Conservation (phyloP, 2,113 vertebrate genomes). For the Cisticola juncidis region DNA sequence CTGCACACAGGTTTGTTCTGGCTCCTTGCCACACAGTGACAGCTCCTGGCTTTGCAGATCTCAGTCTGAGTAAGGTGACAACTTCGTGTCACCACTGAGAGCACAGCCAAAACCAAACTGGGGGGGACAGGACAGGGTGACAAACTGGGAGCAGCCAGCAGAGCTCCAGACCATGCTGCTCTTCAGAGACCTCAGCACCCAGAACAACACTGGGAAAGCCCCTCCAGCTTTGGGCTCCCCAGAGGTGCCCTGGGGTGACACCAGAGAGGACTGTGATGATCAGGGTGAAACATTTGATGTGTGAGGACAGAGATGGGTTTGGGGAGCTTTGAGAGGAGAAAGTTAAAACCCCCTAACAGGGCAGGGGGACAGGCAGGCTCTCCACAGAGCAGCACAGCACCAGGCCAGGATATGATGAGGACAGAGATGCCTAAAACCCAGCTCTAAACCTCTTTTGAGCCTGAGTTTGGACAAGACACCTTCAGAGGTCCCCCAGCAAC, state of each 20-base stretch:
- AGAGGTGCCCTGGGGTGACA: neutral
- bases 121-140: neutral
- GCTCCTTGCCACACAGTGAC: neutral
- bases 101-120: neutral
- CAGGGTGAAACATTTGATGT: neutral
- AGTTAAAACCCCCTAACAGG: neutral
- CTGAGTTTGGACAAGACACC: fast-evolving
- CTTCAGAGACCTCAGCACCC: neutral
- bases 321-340: neutral
- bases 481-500: neutral
- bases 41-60: neutral
- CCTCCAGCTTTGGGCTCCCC: neutral
- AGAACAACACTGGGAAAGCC: neutral
- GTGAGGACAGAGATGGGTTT: neutral
- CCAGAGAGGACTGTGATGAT: neutral
- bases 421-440: neutral
- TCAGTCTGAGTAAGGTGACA: neutral
- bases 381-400: neutral
- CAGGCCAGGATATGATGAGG: neutral
- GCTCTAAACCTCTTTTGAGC: neutral
- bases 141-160: neutral
- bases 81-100: neutral
- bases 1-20: neutral
- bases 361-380: neutral
- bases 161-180: neutral